A percentile compares a stretch with the other conserved stretches of the same genome.
Evolutionary conservation across 2,888 invertebrate genomes (phyloP).

Genomic region (Boloria euphrosyne): DNA sequence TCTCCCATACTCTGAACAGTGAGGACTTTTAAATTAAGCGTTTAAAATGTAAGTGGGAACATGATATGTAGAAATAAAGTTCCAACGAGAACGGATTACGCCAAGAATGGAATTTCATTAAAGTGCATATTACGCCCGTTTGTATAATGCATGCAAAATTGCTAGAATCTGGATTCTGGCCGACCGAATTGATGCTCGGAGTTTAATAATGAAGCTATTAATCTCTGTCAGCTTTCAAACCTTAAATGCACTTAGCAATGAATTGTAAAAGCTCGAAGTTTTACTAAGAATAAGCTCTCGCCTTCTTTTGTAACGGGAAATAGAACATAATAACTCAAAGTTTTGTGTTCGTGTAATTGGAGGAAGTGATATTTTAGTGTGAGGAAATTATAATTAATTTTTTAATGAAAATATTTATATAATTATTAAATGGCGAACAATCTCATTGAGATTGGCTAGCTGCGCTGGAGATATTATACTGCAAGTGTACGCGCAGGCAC

Average conservation of each 20-base stretch:
- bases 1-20: conserved; percentile 21
- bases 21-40: conserved; percentile 37
- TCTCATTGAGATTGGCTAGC: too few relatives aligned
- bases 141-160: conserved; percentile 38
- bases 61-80: conserved; percentile 40
- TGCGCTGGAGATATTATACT: too few relatives aligned
- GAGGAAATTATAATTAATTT: background rate
- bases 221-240: conserved; percentile 29
- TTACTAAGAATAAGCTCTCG: conserved; percentile 13
- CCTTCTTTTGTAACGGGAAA: background rate
- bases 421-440: too few relatives aligned
- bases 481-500: too few relatives aligned
- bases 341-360: background rate
- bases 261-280: conserved; percentile 15
- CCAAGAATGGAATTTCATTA: conserved; percentile 40
- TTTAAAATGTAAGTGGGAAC: conserved; percentile 40
- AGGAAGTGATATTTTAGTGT: background rate
- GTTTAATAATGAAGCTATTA: conserved; percentile 33
- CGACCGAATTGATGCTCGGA: conserved; percentile 26
- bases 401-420: background rate
- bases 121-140: conserved; percentile 37
- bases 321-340: background rate
- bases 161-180: conserved; percentile 33
- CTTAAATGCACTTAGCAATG: conserved; percentile 25
- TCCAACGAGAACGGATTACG: conserved; percentile 38